phyloP scores from a whole-genome alignment of 2,797 vertebrate genomes.

The Perodicticus potto region DNA sequence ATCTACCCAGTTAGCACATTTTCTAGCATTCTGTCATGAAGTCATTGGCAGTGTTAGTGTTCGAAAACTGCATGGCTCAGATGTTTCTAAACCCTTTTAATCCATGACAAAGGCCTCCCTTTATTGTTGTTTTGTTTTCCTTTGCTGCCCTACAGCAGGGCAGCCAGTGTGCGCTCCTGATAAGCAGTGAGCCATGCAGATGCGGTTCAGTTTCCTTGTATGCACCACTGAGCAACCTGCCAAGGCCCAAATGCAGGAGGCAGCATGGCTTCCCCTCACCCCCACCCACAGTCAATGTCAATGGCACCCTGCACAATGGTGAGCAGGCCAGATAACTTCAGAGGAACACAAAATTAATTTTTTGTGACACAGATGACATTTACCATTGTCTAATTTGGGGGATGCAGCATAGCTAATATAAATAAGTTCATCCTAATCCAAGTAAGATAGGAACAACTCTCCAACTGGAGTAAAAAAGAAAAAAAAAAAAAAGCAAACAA shows the following conservation, averaged over 20 bases:
- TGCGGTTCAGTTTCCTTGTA: slow-evolving; percentile 81
- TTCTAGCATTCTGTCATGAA: slow-evolving; percentile 87
- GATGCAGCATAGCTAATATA: slow-evolving; percentile 66
- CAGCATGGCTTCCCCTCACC: slow-evolving; percentile 27
- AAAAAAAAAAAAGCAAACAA: background rate
- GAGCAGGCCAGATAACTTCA: slow-evolving; percentile 77
- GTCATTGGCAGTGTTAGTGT: slow-evolving; percentile 87
- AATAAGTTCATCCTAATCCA: slow-evolving; percentile 75
- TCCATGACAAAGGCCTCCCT: slow-evolving; percentile 89
- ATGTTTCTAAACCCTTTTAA: slow-evolving; percentile 90
- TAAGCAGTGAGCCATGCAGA: slow-evolving; percentile 89
- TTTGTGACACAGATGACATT: slow-evolving; percentile 71
- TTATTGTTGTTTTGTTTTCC: slow-evolving; percentile 90
- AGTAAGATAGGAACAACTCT: slow-evolving; percentile 54
- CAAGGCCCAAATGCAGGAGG: slow-evolving; percentile 77
- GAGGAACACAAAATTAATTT: slow-evolving; percentile 83
- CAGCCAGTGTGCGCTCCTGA: slow-evolving; percentile 88
- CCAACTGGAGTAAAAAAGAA: slow-evolving; percentile 7
- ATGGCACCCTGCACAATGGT: slow-evolving; percentile 60
- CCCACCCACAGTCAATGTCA: slow-evolving; percentile 63
- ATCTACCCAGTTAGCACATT: slow-evolving; percentile 86
- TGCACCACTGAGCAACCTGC: slow-evolving; percentile 75
- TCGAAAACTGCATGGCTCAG: slow-evolving; percentile 89
- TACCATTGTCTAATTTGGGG: slow-evolving; percentile 7
- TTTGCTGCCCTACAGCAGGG: slow-evolving; percentile 89